Evolutionary conservation across 2,888 invertebrate genomes (phyloP).

Genomic region (Mantis religiosa): DNA sequence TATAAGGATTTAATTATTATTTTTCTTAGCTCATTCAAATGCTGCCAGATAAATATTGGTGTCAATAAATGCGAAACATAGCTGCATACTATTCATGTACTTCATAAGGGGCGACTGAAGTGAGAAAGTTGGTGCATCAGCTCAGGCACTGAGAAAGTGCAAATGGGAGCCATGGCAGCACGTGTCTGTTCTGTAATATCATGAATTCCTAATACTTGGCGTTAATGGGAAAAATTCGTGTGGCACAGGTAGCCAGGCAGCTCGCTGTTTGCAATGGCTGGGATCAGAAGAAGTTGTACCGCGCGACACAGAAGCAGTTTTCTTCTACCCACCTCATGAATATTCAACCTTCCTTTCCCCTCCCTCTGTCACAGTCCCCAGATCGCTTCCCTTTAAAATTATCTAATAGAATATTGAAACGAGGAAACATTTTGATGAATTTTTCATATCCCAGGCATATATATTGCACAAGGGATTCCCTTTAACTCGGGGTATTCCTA

Average conservation of each 20-base stretch:
- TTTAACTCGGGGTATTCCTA: background rate
- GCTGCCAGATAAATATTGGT: too few species aligned
- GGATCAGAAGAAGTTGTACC: background rate
- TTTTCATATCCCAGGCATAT: conserved; percentile 20
- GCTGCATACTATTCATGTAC: too few species aligned
- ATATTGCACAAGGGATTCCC: background rate
- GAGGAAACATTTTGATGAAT: conserved; percentile 22
- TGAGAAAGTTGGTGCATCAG: background rate
- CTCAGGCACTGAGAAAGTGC: background rate
- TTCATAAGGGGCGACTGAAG: background rate
- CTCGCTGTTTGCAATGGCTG: background rate
- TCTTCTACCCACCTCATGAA: conserved; percentile 14
- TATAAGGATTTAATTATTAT: too few species aligned
- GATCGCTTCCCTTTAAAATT: conserved; percentile 29
- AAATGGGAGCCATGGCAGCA: background rate
- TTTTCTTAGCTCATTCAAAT: too few species aligned
- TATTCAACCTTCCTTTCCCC: conserved; percentile 14
- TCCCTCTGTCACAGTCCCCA: background rate
- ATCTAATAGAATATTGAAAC: conserved; percentile 31
- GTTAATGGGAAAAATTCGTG: background rate
- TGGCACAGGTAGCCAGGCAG: background rate
- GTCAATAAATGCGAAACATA: too few species aligned
- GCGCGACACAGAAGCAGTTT: background rate
- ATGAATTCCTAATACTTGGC: background rate
- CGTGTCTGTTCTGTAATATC: background rate